phyloP scores from a whole-genome alignment of 2,113 vertebrate genomes.

The Myotis davidii region DNA sequence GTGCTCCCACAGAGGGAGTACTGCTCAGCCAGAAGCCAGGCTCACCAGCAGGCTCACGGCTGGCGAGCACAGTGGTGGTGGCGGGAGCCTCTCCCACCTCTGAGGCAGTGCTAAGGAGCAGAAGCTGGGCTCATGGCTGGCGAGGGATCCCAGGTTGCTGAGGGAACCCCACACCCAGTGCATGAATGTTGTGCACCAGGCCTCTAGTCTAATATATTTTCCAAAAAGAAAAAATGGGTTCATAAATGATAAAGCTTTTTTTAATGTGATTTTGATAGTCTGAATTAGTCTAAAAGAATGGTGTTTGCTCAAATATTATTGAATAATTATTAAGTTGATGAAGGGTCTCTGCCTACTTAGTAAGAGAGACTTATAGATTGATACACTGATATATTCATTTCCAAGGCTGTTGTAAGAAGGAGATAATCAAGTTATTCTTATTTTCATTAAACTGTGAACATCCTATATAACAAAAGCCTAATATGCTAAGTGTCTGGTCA shows the following conservation, averaged over 20 bases:
- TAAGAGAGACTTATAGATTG: background rate
- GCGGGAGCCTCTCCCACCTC: too few species aligned
- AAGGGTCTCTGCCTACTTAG: background rate
- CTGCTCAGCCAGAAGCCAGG: too few species aligned
- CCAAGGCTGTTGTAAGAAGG: background rate
- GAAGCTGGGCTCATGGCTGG: too few species aligned
- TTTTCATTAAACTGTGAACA: background rate
- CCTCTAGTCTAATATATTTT: background rate
- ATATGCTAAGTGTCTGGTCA: too few species aligned
- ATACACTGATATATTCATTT: background rate
- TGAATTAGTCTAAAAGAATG: conserved; percentile 14
- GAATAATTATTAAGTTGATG: background rate
- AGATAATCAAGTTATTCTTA: background rate
- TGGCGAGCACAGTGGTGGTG: too few species aligned
- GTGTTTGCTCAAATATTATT: conserved; percentile 14
- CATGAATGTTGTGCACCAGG: too few species aligned
- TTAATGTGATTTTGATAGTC: conserved; percentile 1
- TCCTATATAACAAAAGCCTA: background rate
- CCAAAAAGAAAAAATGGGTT: conserved; percentile 3
- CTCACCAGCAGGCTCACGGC: too few species aligned
- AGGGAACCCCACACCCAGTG: too few species aligned
- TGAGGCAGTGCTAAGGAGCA: too few species aligned
- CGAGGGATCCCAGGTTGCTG: too few species aligned
- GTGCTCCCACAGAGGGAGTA: too few species aligned
- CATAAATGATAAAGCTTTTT: background rate